Evolutionary conservation across 2,113 vertebrate species (phyloP).

Genomic region (Mionectes macconnelli): DNA sequence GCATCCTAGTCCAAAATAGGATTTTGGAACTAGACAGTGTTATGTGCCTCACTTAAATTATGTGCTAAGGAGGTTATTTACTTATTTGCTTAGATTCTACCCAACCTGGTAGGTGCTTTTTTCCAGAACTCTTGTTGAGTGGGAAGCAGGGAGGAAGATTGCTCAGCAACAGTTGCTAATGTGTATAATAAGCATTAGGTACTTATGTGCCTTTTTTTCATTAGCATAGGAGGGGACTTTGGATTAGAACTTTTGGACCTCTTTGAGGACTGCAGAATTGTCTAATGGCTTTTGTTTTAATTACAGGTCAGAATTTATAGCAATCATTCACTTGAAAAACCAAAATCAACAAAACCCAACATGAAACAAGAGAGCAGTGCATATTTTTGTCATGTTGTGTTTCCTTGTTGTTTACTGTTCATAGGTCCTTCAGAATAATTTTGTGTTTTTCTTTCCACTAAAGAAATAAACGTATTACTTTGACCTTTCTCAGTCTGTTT

Average conservation of each 20-base stretch:
- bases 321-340: neutral
- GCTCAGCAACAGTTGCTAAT: neutral
- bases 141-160: neutral
- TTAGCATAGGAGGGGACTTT: neutral
- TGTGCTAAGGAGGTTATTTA: neutral
- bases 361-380: neutral
- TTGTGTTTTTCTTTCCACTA: neutral
- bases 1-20: neutral
- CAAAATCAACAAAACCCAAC: neutral
- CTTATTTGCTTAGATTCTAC: neutral
- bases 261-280: neutral
- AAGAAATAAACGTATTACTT: neutral
- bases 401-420: neutral
- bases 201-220: neutral
- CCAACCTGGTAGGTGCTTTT: neutral
- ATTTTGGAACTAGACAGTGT: neutral
- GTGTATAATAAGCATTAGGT: rapidly evolving
- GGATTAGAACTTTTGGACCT: neutral
- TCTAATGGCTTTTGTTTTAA: neutral
- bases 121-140: neutral
- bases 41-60: neutral
- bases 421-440: neutral
- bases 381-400: neutral
- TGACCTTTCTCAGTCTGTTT: neutral
- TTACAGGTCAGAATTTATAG: neutral